Base-by-base conservation (phyloP, 2,113 vertebrate species). In the Sialia sialis region DNA sequence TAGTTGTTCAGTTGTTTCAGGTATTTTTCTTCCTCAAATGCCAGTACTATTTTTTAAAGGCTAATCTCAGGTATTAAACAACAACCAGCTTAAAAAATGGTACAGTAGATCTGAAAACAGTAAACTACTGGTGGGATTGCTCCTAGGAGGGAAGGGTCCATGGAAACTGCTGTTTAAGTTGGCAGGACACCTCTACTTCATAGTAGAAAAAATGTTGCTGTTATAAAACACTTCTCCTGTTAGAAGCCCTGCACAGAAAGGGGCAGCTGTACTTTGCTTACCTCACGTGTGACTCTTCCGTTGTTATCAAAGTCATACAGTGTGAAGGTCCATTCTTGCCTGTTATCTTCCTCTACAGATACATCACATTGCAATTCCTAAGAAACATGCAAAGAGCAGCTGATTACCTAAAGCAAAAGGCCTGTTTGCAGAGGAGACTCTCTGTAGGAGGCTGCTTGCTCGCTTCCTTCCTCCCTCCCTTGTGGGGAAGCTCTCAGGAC, bases 241-340 rank as follows among this genome's bases (percentile, higher is more conserved):
- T 87, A 89, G 82, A 84, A 90, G 69, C 0, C 34, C 90, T 73
- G 75, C 83, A 55, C 62, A 76, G 75, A 48, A 60, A 93, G 89
- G 66, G 85, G 90, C 87, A 94, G 95, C 93, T 78, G 58, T 39
- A 52, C 23, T 74, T 69, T 63, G 76, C 97, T 98, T 98, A 99
- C 99, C 99, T 99, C 99, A 23, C 99, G 98, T n/a, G 99, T 99
- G 96, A 99, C 99, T 98, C 99, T 99, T 96, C 99, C 99, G 10
- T 98, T 99, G 98, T 99, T 99, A 98, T 99, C 99, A 90, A 99
- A 99, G 98, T 99, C 99, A 18, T 99, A 99, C 38, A 99, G 98
- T 26, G 99, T 99, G 97, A 99, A 99, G 80, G 99, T 99, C 99
- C 99, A 99, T 96, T 99, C 99, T 97, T 99, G 99, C 80, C 99